Conservation (phyloP, 2,888 invertebrate genomes). For the Thereva nobilitata region DNA sequence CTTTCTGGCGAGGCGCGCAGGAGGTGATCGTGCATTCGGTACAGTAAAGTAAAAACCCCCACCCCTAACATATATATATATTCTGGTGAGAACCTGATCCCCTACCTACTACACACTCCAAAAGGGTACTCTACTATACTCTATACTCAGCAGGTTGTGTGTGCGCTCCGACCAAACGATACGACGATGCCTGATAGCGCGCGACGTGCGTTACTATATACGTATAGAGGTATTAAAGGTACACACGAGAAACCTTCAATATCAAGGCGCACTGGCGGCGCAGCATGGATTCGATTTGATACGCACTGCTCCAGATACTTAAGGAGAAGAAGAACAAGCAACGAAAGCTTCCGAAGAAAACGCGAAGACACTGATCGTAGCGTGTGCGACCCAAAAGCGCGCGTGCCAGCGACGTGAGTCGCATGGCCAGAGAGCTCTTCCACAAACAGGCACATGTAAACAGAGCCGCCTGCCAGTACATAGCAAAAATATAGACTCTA, state of each 20-base stretch:
- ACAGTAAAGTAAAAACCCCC: constrained; percentile 32
- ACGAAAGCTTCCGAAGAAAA: constrained; percentile 21
- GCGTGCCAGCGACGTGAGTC: constrained; percentile 44
- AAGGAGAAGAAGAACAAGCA: constrained; percentile 1
- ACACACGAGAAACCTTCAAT: background rate
- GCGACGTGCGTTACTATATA: too few relatives aligned
- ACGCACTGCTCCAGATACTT: constrained; percentile 17
- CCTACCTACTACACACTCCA: constrained; percentile 35
- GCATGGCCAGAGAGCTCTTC: constrained; percentile 42
- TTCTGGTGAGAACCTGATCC: constrained; percentile 41
- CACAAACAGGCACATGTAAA: constrained; percentile 29
- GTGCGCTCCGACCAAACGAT: too few relatives aligned
- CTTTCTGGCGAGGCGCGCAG: constrained; percentile 11
- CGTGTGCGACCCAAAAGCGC: constrained; percentile 41
- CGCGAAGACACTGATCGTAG: constrained; percentile 37
- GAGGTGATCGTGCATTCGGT: constrained; percentile 20
- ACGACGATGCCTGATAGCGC: too few relatives aligned
- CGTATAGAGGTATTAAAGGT: too few relatives aligned
- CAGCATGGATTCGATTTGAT: too few relatives aligned
- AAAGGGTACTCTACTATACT: too few relatives aligned
- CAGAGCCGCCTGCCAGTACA: constrained; percentile 30
- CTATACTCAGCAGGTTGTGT: too few relatives aligned
- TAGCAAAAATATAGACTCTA: constrained; percentile 2
- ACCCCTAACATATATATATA: constrained; percentile 34
- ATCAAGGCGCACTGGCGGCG: too few relatives aligned